Percentiles rank a stretch among this genome's conserved stretches.
phyloP scores from a whole-genome alignment of 2,888 invertebrate species.

The Drosophila nigricruria region DNA sequence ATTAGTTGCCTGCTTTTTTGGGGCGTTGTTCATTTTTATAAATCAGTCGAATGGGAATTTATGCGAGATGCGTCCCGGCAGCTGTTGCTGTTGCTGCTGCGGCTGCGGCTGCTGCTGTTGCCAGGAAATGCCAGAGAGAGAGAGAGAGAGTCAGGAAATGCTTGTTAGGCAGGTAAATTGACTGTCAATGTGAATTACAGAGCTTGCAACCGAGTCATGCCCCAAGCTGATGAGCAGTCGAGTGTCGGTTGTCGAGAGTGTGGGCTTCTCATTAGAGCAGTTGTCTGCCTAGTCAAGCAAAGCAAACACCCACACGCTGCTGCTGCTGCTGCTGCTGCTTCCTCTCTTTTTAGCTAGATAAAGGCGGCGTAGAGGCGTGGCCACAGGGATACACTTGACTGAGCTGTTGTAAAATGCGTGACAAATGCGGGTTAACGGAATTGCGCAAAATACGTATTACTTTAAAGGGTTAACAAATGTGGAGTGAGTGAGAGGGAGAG shows the following conservation, averaged over 20 bases:
- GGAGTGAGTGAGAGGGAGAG: neutral
- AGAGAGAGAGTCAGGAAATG: conserved; percentile 50
- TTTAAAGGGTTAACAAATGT: conserved; percentile 14
- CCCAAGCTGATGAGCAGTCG: conserved; percentile 13
- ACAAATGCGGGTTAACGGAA: conserved; percentile 74
- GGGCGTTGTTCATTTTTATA: conserved; percentile 77
- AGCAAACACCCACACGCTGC: conserved; percentile 30
- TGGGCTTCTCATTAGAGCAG: conserved; percentile 56
- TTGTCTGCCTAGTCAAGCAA: conserved; percentile 46
- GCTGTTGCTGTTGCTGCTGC: conserved; percentile 13
- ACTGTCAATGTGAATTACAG: conserved; percentile 65
- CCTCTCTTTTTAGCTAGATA: neutral
- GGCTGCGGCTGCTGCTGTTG: conserved; percentile 18
- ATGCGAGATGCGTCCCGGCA: conserved; percentile 45
- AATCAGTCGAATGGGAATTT: conserved; percentile 71
- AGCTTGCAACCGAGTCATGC: conserved; percentile 26
- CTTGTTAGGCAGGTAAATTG: conserved; percentile 78
- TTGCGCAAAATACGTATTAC: conserved; percentile 56
- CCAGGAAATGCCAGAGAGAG: conserved; percentile 35
- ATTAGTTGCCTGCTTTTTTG: conserved; percentile 50
- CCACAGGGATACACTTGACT: conserved; percentile 22
- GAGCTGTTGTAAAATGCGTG: conserved; percentile 66
- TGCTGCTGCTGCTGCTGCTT: neutral
- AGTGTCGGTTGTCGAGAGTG: conserved; percentile 20
- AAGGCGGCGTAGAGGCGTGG: conserved; percentile 30